Percentiles rank a stretch among this genome's conserved stretches.
These are phyloP conservation scores for silkworm (Bombyx mori) DNA, from an alignment of 1,140 invertebrate genomes.

Conservation along the genomic window DNA sequence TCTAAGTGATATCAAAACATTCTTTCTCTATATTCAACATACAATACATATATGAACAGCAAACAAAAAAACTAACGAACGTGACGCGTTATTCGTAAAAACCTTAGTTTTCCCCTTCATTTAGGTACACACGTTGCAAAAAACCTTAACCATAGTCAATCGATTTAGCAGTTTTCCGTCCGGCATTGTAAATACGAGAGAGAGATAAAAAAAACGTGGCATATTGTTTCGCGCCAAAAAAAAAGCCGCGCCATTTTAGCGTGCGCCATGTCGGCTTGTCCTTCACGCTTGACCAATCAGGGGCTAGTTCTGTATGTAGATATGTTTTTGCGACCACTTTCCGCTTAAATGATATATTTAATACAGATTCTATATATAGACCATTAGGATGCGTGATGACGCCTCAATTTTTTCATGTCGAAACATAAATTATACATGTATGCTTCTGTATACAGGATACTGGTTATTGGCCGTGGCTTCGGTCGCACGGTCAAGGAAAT, in stretches of 20 bases:
- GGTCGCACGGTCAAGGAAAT: too few species aligned
- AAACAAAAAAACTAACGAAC: too few species aligned
- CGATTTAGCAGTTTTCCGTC: constrained; percentile 22
- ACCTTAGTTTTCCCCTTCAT: too few species aligned
- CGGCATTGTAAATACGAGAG: constrained; percentile 6
- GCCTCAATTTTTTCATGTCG: too few species aligned
- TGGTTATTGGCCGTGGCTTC: too few species aligned
- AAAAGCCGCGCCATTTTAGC: constrained; percentile 3
- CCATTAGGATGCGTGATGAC: background rate
- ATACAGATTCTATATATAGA: background rate
- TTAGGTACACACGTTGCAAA: too few species aligned
- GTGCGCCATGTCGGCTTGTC: constrained; percentile 18
- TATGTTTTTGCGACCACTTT: background rate
- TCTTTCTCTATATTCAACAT: too few species aligned
- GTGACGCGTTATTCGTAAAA: too few species aligned
- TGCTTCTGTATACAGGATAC: too few species aligned
- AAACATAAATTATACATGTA: too few species aligned
- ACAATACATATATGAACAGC: too few species aligned
- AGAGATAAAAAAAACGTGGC: constrained; percentile 12
- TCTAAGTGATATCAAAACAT: too few species aligned
- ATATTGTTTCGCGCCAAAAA: constrained; percentile 20
- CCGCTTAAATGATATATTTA: background rate
- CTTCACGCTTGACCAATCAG: constrained; percentile 29
- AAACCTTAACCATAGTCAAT: constrained; percentile 4
- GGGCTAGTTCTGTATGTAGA: constrained; percentile 3